A percentile compares a stretch with the other conserved stretches of the same genome.
Conservation (phyloP, 2,888 invertebrate species). For the Brachyopa scutellaris region DNA sequence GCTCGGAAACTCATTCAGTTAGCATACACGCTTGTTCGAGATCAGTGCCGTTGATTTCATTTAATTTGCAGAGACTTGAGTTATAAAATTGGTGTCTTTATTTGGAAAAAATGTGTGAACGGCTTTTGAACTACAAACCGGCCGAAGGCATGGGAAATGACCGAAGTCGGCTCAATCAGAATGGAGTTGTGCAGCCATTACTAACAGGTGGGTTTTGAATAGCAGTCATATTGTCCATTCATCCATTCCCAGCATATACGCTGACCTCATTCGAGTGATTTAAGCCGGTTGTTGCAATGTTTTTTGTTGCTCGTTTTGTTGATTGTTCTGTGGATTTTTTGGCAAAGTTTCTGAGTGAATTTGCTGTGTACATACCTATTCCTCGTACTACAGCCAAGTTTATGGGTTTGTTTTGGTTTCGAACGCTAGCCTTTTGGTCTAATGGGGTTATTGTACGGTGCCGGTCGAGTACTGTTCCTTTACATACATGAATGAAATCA, state of each 20-base stretch:
- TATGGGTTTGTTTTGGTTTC: slow-evolving; percentile 22
- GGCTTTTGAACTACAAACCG: slow-evolving; percentile 78
- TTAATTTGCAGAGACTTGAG: slow-evolving; percentile 5
- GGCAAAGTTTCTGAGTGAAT: slow-evolving; percentile 26
- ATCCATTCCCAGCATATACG: slow-evolving; percentile 19
- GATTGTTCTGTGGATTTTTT: slow-evolving; percentile 14
- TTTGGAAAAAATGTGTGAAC: slow-evolving; percentile 77
- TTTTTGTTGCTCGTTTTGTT: too few relatives aligned
- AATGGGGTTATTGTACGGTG: slow-evolving; percentile 11
- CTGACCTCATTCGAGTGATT: slow-evolving; percentile 37
- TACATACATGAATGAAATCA: slow-evolving; percentile 45
- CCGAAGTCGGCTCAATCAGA: slow-evolving; percentile 80
- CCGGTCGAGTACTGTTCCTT: slow-evolving; percentile 1
- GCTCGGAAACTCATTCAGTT: slow-evolving; percentile 2
- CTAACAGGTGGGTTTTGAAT: slow-evolving; percentile 88
- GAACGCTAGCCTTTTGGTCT: slow-evolving; percentile 28
- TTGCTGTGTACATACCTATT: too few relatives aligned
- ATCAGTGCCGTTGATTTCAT: slow-evolving; percentile 1
- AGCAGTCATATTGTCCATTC: slow-evolving; percentile 9
- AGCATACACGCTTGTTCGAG: not conserved
- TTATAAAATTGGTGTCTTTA: not conserved
- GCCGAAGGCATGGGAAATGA: slow-evolving; percentile 70
- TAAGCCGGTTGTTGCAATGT: slow-evolving; percentile 31
- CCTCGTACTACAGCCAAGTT: not conserved
- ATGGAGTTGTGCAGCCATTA: slow-evolving; percentile 91